Conservation (phyloP, 2,888 invertebrate species). For the Scaptomyza reducta region DNA sequence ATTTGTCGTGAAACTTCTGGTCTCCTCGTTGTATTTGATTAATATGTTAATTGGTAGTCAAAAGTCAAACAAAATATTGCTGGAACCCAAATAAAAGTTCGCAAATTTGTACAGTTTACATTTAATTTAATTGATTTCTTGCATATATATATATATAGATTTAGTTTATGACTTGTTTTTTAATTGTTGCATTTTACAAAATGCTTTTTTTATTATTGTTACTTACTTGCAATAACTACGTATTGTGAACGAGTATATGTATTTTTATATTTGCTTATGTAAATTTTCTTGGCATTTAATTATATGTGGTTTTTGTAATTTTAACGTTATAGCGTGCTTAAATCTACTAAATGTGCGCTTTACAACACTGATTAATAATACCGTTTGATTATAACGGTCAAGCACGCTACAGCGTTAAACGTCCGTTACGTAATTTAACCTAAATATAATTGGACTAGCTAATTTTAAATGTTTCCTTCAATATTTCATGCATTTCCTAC, state of each 20-base stretch:
- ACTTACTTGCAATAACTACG: conserved; percentile 52
- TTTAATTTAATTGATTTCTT: conserved; percentile 41
- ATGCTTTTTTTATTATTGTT: conserved; percentile 39
- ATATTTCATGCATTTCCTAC: conserved; percentile 1
- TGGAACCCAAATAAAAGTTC: conserved; percentile 26
- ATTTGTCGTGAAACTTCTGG: conserved; percentile 68
- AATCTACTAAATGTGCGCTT: conserved; percentile 25
- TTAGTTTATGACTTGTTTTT: background rate
- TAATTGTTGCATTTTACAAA: conserved; percentile 38
- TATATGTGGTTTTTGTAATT: conserved; percentile 8
- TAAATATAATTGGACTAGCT: conserved; percentile 51
- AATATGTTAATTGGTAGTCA: conserved; percentile 6
- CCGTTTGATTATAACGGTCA: conserved; percentile 12
- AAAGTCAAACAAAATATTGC: conserved; percentile 14
- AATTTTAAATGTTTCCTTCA: conserved; percentile 4
- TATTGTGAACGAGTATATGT: conserved; percentile 15
- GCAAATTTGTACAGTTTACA: conserved; percentile 39
- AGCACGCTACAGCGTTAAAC: conserved; percentile 19
- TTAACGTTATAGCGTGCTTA: conserved; percentile 22
- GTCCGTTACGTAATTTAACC: background rate
- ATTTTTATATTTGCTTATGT: conserved; percentile 4
- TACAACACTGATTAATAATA: conserved; percentile 17
- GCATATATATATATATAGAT: conserved; percentile 10
- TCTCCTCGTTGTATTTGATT: conserved; percentile 24
- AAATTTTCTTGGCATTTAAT: conserved; percentile 3